Evolutionary conservation across 2,797 vertebrate species (phyloP), one percentile per base, ranked within the genome.

Genomic region (Mus spretus): DNA sequence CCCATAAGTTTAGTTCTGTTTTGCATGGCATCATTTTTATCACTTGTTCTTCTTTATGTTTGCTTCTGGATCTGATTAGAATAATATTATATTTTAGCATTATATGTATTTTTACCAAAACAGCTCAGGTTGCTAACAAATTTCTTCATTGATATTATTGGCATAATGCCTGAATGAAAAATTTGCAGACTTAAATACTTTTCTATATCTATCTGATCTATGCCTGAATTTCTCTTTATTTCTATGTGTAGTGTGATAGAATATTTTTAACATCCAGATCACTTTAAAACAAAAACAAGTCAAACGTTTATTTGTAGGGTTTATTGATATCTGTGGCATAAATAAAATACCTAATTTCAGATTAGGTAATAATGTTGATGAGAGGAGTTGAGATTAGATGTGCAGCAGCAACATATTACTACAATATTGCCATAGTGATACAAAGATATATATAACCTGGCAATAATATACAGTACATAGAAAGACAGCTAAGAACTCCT

Each of bases 31-130:
- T n/a, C 75, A n/a, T 65, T 59, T 10, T 44, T 14, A 9, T 40
- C 50, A 34, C 12, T 75, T 83, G 12, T 31, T 84, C 34, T 11
- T 67, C 47, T 75, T 55, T 84, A 5, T 47, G 13, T 14, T 94
- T 93, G 7, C 57, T 85, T 94, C 65, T 92, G 11, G 34, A 85
- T 70, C 81, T 87, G 1, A 22, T 75, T 88, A 93, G 40, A 92
- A 67, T 8, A 34, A 63, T 10, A 13, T 47, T 10, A 17, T 77
- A 65, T 74, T 89, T 91, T 91, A 82, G 12, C 3, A 63, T 91
- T 70, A 22, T 79, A 40, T 4, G n/a, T 74, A 47, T 50, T 88
- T 59, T 47, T 40, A 53, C 28, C 44, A 57, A 72, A 85, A 50
- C 31, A 82, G 47, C 26, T 20, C 14, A 78, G 37, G 63, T 31